Evolutionary conservation across 2,113 vertebrate genomes (phyloP).

Genomic region (Barnardius zonarius): DNA sequence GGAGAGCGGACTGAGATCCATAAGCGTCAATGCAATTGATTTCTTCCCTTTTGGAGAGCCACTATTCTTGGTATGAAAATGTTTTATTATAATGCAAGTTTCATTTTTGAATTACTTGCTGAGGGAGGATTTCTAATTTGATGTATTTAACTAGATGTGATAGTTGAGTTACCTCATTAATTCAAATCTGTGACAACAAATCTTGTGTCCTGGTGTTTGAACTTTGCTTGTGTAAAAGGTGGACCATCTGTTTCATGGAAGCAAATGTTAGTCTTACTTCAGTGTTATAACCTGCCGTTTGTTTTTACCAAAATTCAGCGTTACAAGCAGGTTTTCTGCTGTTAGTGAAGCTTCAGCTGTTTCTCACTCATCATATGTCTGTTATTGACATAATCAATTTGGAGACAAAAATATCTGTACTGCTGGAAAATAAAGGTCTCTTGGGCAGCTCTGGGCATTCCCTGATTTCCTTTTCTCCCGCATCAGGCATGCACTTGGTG

Average conservation of each 20-base stretch:
- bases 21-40: constrained; percentile 81
- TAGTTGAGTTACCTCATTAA: neutral
- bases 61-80: constrained; percentile 85
- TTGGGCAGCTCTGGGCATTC: neutral
- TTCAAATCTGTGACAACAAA: neutral
- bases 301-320: neutral
- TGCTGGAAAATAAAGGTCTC: neutral
- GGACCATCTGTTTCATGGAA: neutral
- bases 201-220: neutral
- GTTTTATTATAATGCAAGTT: neutral
- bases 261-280: neutral
- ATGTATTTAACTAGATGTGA: neutral
- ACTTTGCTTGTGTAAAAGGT: neutral
- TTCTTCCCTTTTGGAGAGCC: constrained; percentile 86
- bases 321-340: neutral
- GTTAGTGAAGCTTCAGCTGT: neutral
- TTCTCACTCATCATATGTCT: neutral
- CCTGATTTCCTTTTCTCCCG: neutral
- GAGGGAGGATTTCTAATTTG: neutral
- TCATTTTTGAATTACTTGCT: neutral
- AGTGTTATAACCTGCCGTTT: neutral
- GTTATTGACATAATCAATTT: neutral
- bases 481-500: neutral
- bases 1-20: constrained; percentile 69
- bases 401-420: neutral